Evolutionary conservation across 1,140 invertebrate species (phyloP).

Genomic region (Penaeus japonicus): DNA sequence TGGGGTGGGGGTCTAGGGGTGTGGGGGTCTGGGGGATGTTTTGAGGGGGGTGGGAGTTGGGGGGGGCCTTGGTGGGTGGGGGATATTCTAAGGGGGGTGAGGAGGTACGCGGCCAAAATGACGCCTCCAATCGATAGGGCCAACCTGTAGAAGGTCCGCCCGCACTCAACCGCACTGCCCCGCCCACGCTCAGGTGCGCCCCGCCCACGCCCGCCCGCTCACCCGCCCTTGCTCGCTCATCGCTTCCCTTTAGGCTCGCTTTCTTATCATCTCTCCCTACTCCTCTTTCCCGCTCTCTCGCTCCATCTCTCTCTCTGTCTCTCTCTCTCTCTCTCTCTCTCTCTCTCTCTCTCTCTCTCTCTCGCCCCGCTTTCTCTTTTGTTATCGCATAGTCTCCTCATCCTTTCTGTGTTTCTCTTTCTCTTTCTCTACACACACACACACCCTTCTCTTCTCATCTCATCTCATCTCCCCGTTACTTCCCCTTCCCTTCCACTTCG

Average conservation of each 20-base stretch:
- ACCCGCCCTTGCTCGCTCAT: neutral
- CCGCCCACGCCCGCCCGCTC: neutral
- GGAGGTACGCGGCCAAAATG: neutral
- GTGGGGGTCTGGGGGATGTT: neutral
- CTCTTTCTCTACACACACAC: too few species aligned
- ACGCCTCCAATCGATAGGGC: conserved; percentile 11
- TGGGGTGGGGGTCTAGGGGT: neutral
- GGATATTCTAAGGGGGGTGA: neutral
- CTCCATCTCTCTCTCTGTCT: too few species aligned
- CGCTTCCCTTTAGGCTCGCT: neutral
- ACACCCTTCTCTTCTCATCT: too few species aligned
- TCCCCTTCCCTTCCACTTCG: too few species aligned
- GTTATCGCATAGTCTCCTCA: too few species aligned
- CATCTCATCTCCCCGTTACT: too few species aligned
- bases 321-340: too few species aligned
- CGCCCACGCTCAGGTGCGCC: neutral
- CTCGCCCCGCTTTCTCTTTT: too few species aligned
- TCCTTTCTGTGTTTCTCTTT: too few species aligned
- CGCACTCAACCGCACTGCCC: neutral
- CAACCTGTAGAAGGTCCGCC: neutral
- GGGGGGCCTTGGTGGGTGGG: neutral
- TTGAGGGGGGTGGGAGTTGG: neutral
- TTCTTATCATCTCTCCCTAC: neutral
- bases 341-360: too few species aligned
- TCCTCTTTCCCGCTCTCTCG: neutral